Evolutionary conservation across 2,888 invertebrate species (phyloP), one percentile per base, ranked within the genome.

Genomic region (Omphaloscelis lunosa): DNA sequence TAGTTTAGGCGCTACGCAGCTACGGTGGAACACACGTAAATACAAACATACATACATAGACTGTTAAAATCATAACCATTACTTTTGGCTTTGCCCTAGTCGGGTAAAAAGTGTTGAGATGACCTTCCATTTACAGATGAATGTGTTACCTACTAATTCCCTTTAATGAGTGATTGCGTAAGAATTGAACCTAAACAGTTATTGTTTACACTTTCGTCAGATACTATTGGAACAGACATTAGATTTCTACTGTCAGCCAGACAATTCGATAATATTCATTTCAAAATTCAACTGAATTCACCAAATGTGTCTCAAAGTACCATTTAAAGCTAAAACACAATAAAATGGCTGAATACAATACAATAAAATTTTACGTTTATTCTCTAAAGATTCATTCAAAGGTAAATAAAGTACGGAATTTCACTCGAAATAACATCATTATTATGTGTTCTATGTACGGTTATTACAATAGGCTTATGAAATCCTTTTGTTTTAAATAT

Each of bases 351-450:
- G 8, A 27, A 11, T 29, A 29, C 12, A 56, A 72, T n/a, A 27
- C 48, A 39, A 23, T 48, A 59, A 48, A 48, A 74, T 39, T 39
- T 39, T 9, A 61, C 23, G 45, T 34, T 5, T 27, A 74, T 27
- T 48, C 17, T 74, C 34, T 27, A 58, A 34, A 74, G 45, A 58
- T 45, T 23, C 11, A 74, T 75, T 73, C n/a, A 61, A 23, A 75
- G 48, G 27, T 48, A 27, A 39, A 34, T 48, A 27, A 39, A 17
- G 27, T 17, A 17, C 61, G 27, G 17, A 75, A 39, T 51, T 59
- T 39, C 17, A n/a, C 17, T 39, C 23, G 2, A 17, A 27, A 27
- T 34, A 17, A 56, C 56, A 39, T 23, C 2, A 27, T 74, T 20
- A 29, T n/a, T 65, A 27, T 27, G 23, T n/a, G 8, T 48, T 17